Evolutionary conservation across 53 echinoderm and acorn worm genomes (phyloP), one percentile per base, ranked within the genome.

Genomic region (Stichopus horrens): DNA sequence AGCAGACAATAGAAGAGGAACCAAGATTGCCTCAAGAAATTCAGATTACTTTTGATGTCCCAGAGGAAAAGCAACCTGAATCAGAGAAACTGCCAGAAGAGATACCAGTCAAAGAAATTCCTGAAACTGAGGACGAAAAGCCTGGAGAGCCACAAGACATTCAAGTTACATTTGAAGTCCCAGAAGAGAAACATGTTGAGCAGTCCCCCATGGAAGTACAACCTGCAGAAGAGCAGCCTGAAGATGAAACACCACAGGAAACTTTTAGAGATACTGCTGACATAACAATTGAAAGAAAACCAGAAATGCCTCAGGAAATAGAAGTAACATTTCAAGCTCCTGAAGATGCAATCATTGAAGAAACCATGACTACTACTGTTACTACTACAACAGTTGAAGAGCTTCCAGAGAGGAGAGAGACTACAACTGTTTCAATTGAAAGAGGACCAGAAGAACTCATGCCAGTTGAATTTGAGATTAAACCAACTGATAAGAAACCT

Each of bases 21-120:
- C 78, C 88, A 57, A 51, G 58, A 55, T 57, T 18, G 6, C 75
- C 75, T 57, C 54, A 74, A 53, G 75, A 75, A 74, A 23, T 87
- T 74, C 23, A 75, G 23, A 74, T 74, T 18, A 87, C 87, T 9
- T 74, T 87, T 75, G 75, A 74, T 55, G 87, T 87, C 19, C 76
- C 76, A 52, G 71, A 68, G 14, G 92, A 93, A 57, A 74, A 79
- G 21, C 51, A 82, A 82, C 75, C 87, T 87, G 75, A 87, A 74
- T 91, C 13, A 68, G 71, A 68, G 71, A 68, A 6, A n/a, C 16
- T 68, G 19, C 71, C 71, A 68, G 18, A 68, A 68, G 71, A 68
- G 18, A 68, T 68, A 19, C 71, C 71, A 9, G 85, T 52, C 9
- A 66, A 65, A 18, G 67, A 59, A 59, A 68, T 68, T 57, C 85